phyloP scores from a whole-genome alignment of 1,140 invertebrate genomes.

The Tetragnatha versicolor region DNA sequence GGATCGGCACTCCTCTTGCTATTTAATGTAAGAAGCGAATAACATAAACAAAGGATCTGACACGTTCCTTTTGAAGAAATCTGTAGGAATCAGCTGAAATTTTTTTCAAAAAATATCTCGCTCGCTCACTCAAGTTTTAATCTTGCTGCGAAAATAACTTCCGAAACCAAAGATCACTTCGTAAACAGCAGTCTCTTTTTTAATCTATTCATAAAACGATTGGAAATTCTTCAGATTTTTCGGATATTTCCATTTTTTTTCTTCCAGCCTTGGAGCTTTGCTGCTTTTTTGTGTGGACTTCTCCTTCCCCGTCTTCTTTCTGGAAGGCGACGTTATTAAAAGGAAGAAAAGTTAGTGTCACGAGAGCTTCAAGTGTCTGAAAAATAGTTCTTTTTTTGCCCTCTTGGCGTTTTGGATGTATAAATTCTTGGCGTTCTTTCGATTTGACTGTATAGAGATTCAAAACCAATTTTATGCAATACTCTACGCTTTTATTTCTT shows the following conservation, averaged over 20 bases:
- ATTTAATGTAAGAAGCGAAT: no score
- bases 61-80: no score
- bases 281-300: conserved; percentile 8
- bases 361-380: conserved; percentile 2
- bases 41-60: no score
- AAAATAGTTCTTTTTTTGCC: neutral
- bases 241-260: conserved; percentile 23
- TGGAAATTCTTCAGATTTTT: conserved; percentile 32
- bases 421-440: conserved; percentile 8
- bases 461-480: no score
- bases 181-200: neutral
- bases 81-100: neutral
- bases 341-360: conserved; percentile 33
- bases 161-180: conserved; percentile 16
- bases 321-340: conserved; percentile 10
- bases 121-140: conserved; percentile 21
- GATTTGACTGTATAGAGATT: no score
- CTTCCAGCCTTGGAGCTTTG: neutral
- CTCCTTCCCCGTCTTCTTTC: no score
- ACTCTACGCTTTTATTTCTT: no score
- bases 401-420: neutral
- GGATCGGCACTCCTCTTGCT: no score
- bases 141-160: conserved; percentile 41
- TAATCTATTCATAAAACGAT: conserved; percentile 29
- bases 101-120: neutral